These are phyloP conservation scores for Alca torda DNA, from an alignment of 2,797 vertebrate species.

Conservation along the genomic window DNA sequence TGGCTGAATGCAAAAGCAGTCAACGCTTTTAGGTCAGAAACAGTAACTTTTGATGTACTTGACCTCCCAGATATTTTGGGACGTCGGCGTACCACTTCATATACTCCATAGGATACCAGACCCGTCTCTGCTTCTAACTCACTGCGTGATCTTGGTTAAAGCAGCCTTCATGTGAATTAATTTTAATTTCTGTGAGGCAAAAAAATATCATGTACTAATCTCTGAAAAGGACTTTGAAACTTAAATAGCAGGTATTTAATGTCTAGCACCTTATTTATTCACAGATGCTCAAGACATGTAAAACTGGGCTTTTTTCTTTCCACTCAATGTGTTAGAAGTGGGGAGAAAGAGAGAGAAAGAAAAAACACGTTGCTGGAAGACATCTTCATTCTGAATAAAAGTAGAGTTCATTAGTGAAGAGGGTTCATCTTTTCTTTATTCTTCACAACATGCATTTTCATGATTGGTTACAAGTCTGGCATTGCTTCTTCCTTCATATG, in stretches of 20 bases:
- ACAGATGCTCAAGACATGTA: background rate
- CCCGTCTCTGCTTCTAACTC: background rate
- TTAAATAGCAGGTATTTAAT: background rate
- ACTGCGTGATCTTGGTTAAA: background rate
- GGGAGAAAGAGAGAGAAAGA: background rate
- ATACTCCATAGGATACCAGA: background rate
- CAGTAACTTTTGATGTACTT: background rate
- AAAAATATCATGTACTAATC: background rate
- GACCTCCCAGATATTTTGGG: background rate
- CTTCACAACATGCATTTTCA: conserved; percentile 55
- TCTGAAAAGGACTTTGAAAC: conserved; percentile 4
- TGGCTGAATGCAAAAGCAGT: background rate
- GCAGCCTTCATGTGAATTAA: background rate
- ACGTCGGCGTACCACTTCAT: rapidly evolving
- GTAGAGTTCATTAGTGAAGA: conserved; percentile 27
- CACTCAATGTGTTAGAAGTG: background rate
- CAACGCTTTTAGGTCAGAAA: background rate
- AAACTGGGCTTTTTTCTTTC: background rate
- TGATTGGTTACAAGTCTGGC: conserved; percentile 64
- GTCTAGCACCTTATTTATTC: conserved; percentile 24
- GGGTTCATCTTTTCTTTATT: conserved; percentile 46
- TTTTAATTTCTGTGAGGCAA: background rate
- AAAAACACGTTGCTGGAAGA: conserved; percentile 45
- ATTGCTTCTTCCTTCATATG: conserved; percentile 50
- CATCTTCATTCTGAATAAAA: conserved; percentile 46